Base-by-base conservation (phyloP, 2,888 invertebrate genomes). In the Ennomos quercinarius region DNA sequence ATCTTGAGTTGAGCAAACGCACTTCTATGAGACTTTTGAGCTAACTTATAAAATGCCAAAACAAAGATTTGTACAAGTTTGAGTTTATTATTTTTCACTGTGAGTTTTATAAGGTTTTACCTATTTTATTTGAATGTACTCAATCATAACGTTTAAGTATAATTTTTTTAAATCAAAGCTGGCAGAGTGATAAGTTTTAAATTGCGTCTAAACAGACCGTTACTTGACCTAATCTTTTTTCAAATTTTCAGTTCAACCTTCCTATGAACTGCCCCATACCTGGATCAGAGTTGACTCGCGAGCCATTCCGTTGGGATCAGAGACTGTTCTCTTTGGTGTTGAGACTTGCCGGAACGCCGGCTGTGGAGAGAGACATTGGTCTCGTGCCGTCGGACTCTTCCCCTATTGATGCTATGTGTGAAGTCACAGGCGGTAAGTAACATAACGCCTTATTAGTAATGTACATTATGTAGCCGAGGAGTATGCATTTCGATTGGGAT, bases 301-400 rank as follows among this genome's bases (percentile, higher is more conserved):
- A 99, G 87, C 99, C 99, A n/a, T 99, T 99, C 87, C 95, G 99
- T 68, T 99, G 99, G 99, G 99, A 99, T 92, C 99, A 99, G 91
- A 94, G 99, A 72, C 93, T 99, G 63, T 99, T 99, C 92, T 97
- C 99, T 2, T 91, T 99, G 76, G 99, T 99, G 46, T 93, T 99
- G 55, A 93, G 98, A 64, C 93, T 99, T 82, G 96, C 98, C 41
- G 99, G 98, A 5, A 98, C 98, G 44, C 98, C 98, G 3, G 96
- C 97, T 2, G 95, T 96, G 47, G 97, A 97, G 76, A 93, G 97
- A 67, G 97, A 98, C 77, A 95, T 96, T 5, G 97, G 97, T 8
- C 93, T 97, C 57, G 98, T 99, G 38, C 97, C 99, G 9, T 98
- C 98, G 56, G 99, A 99, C 81, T 95, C 96, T 52, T 98, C 98